Conservation (phyloP, 2,888 invertebrate genomes). For the Drosophila parthenogenetica region DNA sequence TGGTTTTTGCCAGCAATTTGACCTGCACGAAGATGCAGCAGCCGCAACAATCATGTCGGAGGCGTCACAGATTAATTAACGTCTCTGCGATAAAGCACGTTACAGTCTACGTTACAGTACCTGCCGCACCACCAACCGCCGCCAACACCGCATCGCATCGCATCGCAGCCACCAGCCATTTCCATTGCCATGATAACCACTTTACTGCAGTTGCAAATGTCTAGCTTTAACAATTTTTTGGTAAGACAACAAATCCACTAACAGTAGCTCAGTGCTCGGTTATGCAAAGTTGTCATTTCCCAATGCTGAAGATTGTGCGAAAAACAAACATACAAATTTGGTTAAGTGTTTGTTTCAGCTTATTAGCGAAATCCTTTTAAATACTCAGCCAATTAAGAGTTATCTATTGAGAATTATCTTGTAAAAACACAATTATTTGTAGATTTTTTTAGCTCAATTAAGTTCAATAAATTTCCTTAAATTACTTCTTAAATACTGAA, state of each 20-base stretch:
- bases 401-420: too few relatives aligned
- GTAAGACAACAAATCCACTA: neutral
- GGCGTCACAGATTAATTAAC: conserved; percentile 76
- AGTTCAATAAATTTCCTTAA: too few relatives aligned
- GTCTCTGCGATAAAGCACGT: conserved; percentile 74
- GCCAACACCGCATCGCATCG: neutral
- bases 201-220: conserved; percentile 25
- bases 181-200: conserved; percentile 32
- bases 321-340: too few relatives aligned
- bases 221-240: conserved; percentile 1
- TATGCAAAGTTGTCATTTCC: too few relatives aligned
- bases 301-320: too few relatives aligned
- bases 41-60: conserved; percentile 58
- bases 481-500: too few relatives aligned
- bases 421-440: too few relatives aligned
- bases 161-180: conserved; percentile 5
- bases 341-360: too few relatives aligned
- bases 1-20: conserved; percentile 40
- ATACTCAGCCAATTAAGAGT: too few relatives aligned
- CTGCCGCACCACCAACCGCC: neutral
- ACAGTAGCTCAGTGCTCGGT: conserved; percentile 4
- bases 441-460: too few relatives aligned
- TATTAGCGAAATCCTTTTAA: too few relatives aligned
- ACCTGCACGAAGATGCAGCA: conserved; percentile 67
- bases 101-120: conserved; percentile 29